Conservation (phyloP, 2,113 vertebrate genomes). For the Clarias batrachus region DNA sequence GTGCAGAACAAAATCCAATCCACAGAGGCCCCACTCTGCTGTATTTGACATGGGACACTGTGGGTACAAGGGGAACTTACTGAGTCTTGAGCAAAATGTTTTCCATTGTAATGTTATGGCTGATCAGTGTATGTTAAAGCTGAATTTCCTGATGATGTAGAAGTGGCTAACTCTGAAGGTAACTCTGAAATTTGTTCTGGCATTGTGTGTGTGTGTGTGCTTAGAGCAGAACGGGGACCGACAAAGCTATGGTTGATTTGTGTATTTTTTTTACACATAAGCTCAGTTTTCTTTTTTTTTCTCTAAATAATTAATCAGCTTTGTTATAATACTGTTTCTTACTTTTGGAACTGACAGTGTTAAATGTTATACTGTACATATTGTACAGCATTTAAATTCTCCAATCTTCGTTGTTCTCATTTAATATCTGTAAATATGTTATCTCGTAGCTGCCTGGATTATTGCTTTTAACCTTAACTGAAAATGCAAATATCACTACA, state of each 20-base stretch:
- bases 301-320: not conserved
- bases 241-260: no score
- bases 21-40: no score
- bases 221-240: not conserved
- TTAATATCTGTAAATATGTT: constrained; percentile 1
- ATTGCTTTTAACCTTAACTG: not conserved
- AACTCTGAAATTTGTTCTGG: no score
- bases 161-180: no score
- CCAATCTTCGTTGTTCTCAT: not conserved
- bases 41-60: no score
- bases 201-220: not conserved
- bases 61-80: no score
- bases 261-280: not conserved
- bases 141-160: no score
- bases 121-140: no score
- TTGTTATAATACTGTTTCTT: not conserved
- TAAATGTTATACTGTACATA: not conserved
- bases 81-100: no score
- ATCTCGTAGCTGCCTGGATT: not conserved
- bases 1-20: no score
- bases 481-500: not conserved
- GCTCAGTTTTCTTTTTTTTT: no score
- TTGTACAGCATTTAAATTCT: not conserved
- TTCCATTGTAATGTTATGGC: no score
- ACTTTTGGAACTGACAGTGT: not conserved